These are phyloP conservation scores for Gadus chalcogrammus DNA, from an alignment of 2,113 vertebrate genomes.

Conservation along the genomic window DNA sequence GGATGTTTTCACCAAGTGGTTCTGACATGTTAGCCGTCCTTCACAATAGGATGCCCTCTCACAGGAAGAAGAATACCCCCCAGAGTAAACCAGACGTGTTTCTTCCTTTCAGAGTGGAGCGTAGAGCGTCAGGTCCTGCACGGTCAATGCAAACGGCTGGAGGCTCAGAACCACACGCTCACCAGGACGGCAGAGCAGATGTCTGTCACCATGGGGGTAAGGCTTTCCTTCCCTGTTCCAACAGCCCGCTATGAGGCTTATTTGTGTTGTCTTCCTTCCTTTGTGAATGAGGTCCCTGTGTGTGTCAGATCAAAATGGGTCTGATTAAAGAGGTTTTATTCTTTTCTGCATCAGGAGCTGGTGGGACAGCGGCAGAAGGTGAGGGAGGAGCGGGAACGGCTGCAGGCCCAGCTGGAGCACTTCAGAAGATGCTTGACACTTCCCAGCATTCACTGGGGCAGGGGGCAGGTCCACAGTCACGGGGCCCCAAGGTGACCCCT, in stretches of 20 bases:
- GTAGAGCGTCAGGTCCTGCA: conserved; percentile 93
- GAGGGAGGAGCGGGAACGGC: conserved; percentile 86
- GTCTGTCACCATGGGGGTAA: conserved; percentile 91
- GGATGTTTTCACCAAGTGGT: no score
- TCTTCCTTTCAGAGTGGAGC: conserved; percentile 79
- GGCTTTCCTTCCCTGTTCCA: not conserved
- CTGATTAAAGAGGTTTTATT: not conserved
- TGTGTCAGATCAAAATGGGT: no score
- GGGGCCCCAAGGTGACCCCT: conserved; percentile 76
- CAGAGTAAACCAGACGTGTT: not conserved
- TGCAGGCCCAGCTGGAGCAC: conserved; percentile 97
- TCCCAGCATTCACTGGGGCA: conserved; percentile 87
- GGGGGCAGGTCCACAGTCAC: conserved; percentile 86
- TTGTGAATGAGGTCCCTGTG: no score
- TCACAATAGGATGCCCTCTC: not conserved
- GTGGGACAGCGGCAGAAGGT: conserved; percentile 91
- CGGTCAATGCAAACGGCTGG: conserved; percentile 88
- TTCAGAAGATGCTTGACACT: conserved; percentile 95
- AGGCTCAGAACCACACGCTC: conserved; percentile 92
- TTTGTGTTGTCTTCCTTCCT: no score
- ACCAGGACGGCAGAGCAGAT: conserved; percentile 91
- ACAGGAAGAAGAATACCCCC: no score
- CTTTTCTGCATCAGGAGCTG: conserved; percentile 76
- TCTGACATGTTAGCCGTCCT: not conserved
- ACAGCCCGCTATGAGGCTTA: no score